These are phyloP conservation scores for Alosa alosa DNA, from an alignment of 2,113 vertebrate genomes.

Conservation along the genomic window DNA sequence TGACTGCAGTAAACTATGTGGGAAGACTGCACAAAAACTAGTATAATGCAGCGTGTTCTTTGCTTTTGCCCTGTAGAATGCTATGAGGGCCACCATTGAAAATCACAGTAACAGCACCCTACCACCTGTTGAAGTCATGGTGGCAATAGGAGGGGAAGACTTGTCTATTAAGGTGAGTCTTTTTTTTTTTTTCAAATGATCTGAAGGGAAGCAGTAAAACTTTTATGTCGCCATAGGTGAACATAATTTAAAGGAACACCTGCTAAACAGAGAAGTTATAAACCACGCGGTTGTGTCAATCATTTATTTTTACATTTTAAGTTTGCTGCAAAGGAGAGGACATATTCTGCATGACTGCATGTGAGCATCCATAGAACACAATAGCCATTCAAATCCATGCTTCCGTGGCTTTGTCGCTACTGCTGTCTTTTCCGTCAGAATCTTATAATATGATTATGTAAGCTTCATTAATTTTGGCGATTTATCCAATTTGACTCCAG, in stretches of 20 bases:
- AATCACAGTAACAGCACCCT: conserved; percentile 79
- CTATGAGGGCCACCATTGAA: conserved; percentile 94
- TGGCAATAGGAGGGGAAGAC: conserved; percentile 89
- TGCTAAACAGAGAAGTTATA: background rate
- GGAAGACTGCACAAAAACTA: background rate
- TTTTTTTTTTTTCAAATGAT: background rate
- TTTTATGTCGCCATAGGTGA: background rate
- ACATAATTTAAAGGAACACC: background rate
- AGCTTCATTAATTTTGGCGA: background rate
- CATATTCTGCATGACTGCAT: background rate
- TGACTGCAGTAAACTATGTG: background rate
- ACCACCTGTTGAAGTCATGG: conserved; percentile 81
- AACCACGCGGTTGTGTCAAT: background rate
- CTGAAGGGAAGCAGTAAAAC: background rate
- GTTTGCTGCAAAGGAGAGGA: background rate
- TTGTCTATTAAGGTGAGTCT: conserved; percentile 83
- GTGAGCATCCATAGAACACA: background rate
- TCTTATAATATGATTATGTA: background rate
- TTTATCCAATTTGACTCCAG: background rate
- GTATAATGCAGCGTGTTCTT: too few species aligned
- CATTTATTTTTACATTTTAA: background rate
- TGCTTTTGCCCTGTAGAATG: conserved; percentile 71
- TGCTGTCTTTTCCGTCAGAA: background rate
- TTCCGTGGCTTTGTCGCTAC: background rate
- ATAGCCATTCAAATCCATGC: background rate